Conservation (phyloP, 2,113 vertebrate species). For the Cololabis saira region DNA sequence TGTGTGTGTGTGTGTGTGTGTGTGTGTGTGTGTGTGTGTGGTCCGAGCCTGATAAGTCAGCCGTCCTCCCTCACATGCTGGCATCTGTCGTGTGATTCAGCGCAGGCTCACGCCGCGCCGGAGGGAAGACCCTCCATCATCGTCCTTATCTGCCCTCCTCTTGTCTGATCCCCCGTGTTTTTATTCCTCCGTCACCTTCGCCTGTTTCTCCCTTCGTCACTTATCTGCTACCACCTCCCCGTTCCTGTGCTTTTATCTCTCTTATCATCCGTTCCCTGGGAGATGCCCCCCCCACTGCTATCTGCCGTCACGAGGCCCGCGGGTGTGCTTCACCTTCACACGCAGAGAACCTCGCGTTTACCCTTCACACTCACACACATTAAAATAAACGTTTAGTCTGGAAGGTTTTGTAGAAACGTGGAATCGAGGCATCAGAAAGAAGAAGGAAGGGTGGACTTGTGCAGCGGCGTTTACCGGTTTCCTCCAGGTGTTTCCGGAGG, state of each 20-base stretch:
- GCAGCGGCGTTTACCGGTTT: slow-evolving; percentile 84
- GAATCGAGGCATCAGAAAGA: neutral
- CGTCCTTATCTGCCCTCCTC: slow-evolving; percentile 30
- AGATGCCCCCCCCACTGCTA: slow-evolving; percentile 12
- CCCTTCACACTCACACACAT: neutral
- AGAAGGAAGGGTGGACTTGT: neutral
- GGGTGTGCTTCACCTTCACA: slow-evolving; percentile 44
- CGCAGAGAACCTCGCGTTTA: slow-evolving; percentile 2
- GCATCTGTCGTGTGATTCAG: slow-evolving; percentile 47
- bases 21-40: slow-evolving; percentile 6
- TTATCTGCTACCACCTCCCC: neutral
- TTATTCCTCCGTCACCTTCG: neutral
- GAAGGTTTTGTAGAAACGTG: neutral
- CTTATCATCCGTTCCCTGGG: slow-evolving; percentile 35
- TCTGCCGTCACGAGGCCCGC: slow-evolving; percentile 28
- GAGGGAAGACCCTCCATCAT: slow-evolving; percentile 45
- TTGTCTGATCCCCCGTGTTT: slow-evolving; percentile 23
- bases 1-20: slow-evolving; percentile 8
- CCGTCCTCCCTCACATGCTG: slow-evolving; percentile 20
- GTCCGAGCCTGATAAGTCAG: slow-evolving; percentile 25
- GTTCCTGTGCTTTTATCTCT: slow-evolving; percentile 13
- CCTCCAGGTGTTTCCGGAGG: slow-evolving; percentile 89
- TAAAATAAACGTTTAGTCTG: too few species aligned
- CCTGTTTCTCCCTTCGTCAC: neutral
- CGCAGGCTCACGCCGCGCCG: slow-evolving; percentile 15